Evolutionary conservation across 2,888 invertebrate genomes (phyloP), one percentile per base, ranked within the genome.

Genomic region (Pycnomerus fuliginosus): DNA sequence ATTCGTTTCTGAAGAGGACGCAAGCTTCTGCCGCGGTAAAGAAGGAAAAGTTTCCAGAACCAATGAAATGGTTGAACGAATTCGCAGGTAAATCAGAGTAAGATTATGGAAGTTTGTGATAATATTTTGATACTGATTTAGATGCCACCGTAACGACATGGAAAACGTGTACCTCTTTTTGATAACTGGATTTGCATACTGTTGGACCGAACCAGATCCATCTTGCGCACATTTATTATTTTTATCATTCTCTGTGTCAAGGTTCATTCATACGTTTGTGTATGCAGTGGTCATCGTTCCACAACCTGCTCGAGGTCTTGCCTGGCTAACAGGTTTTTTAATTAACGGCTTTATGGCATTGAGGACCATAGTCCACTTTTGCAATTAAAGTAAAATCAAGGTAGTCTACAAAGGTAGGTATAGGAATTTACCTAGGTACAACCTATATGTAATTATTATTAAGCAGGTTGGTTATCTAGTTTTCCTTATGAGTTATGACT

Each of bases 141-240:
- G 41, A 14, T 14, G 41, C n/a, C 41, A 41, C 15, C 12, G 41
- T 8, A 41, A 41, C 16, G 41, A 41, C 16, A 41, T 41, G 41
- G 41, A 41, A 15, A 41, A 41, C 15, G 31, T 41, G 3, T 41
- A 41, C 22, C 16, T 41, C 10, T 41, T 41, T 20, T 27, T 34
- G n/a, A 16, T 41, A 7, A 34, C 34, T 15, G 41, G 17, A 1
- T 41, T 41, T 28, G 41, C 33, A n/a, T 41, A 41, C 10, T 28
- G 27, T 17, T 41, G 33, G 33, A 41, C 41, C 2, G 41, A 41
- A 12, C 41, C 41, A 2, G 28, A 16, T 20, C 41, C 41, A 0
- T 28, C 20, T 27, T 16, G 24, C 24, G 41, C 41, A 1, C 25
- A 41, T 20, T 16, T 41, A 17, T 16, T 41, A 2, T 41, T 41